Evolutionary conservation across 2,113 vertebrate species (phyloP).

Genomic region (Menura novaehollandiae): DNA sequence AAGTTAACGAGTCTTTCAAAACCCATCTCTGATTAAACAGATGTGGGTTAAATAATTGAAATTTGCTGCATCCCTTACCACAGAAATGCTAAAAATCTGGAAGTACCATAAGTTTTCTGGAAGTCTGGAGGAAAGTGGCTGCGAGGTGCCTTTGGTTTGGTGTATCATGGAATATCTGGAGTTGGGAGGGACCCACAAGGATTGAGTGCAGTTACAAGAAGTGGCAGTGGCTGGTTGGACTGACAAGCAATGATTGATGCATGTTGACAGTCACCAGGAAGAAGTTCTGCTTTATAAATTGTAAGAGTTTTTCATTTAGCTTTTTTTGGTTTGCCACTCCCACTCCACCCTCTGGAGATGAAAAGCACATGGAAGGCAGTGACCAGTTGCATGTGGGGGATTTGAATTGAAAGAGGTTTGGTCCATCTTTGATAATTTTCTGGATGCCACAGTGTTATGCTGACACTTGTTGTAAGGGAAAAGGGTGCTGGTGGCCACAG

Average conservation of each 20-base stretch:
- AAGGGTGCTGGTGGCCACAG: not conserved
- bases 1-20: not conserved
- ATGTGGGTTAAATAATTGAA: not conserved
- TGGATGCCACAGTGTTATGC: not conserved
- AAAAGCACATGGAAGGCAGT: not conserved
- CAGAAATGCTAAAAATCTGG: not conserved
- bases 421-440: not conserved
- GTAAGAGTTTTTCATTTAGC: not conserved
- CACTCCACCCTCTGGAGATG: not conserved
- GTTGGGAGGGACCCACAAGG: not conserved
- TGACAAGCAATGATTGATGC: not conserved
- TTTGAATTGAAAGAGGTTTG: not conserved
- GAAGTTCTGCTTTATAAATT: not conserved
- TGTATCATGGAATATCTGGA: not conserved
- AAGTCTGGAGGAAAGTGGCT: not conserved
- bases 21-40: not conserved
- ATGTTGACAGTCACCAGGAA: not conserved
- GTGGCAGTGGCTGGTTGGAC: not conserved
- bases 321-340: not conserved
- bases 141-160: not conserved
- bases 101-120: rapidly evolving
- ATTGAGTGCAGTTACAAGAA: rapidly evolving
- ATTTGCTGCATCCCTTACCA: not conserved
- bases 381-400: not conserved
- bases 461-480: not conserved